These are phyloP conservation scores for Spheniscus mendiculus DNA, from an alignment of 2,113 vertebrate species.

Conservation along the genomic window DNA sequence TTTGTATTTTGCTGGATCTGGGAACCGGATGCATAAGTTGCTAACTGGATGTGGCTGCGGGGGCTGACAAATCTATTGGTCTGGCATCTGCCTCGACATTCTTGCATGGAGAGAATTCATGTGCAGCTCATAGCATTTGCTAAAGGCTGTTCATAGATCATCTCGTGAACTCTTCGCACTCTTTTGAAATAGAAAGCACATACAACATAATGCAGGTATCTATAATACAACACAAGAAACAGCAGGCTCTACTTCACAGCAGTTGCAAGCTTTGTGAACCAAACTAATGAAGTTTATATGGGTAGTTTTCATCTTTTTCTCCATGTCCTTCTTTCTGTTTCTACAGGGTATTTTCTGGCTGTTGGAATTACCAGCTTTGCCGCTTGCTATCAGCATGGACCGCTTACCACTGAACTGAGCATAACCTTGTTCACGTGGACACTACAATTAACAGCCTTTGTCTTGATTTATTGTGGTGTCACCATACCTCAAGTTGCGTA, in stretches of 20 bases:
- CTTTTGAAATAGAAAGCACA: background rate
- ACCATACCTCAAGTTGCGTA: constrained; percentile 67
- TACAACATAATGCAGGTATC: background rate
- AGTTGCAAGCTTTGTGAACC: background rate
- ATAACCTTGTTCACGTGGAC: constrained; percentile 68
- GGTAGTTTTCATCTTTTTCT: background rate
- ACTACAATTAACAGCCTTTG: constrained; percentile 64
- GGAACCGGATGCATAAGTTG: background rate
- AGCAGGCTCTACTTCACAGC: background rate
- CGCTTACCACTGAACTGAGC: constrained; percentile 55
- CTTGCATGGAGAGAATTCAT: accelerated
- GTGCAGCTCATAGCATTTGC: background rate
- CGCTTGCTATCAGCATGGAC: constrained; percentile 76
- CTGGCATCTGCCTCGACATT: background rate
- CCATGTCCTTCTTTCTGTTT: background rate
- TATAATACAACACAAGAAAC: background rate
- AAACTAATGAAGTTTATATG: background rate
- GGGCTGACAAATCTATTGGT: background rate
- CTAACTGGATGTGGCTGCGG: background rate
- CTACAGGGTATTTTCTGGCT: constrained; percentile 74
- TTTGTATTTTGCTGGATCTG: background rate
- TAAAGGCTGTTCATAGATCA: background rate
- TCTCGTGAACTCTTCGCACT: background rate
- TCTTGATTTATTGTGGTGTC: constrained; percentile 73
- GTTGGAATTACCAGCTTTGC: constrained; percentile 74